Evolutionary conservation across 2,888 invertebrate genomes (phyloP).

Genomic region (Allacma fusca): DNA sequence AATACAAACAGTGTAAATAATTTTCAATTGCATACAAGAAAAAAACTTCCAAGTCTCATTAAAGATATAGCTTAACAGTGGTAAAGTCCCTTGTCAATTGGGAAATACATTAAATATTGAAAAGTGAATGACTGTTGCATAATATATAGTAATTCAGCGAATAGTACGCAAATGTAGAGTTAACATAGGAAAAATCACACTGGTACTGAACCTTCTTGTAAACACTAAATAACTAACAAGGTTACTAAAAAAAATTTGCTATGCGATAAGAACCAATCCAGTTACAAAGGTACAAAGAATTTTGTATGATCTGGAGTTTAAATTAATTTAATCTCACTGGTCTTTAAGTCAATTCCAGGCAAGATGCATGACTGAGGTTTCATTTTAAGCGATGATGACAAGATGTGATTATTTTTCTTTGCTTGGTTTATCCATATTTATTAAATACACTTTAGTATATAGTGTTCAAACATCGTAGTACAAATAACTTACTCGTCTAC

Average conservation of each 20-base stretch:
- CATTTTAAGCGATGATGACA: conserved; percentile 45
- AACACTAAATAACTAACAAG: too few relatives aligned
- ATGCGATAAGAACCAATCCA: conserved; percentile 5
- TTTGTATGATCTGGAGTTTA: conserved; percentile 15
- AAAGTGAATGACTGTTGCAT: conserved; percentile 4
- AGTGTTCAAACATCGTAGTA: conserved; percentile 43
- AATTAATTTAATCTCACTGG: conserved; percentile 46
- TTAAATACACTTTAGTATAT: conserved; percentile 36
- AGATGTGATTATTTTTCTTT: conserved; percentile 40
- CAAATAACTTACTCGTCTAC: conserved; percentile 39
- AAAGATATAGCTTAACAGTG: too few relatives aligned
- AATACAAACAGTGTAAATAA: too few relatives aligned
- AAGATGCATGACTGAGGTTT: conserved; percentile 45
- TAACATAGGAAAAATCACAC: conserved; percentile 28
- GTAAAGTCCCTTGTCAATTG: neutral
- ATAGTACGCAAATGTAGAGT: neutral
- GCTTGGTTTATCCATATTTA: conserved; percentile 34
- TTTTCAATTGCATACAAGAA: too few relatives aligned
- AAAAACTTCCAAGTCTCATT: too few relatives aligned
- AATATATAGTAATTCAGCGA: neutral
- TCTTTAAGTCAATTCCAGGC: conserved; percentile 47
- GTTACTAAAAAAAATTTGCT: neutral
- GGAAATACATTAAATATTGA: neutral
- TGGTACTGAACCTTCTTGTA: neutral
- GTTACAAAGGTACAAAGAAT: conserved; percentile 1